Conservation (phyloP, 2,797 vertebrate species). For the Macrochelys suwanniensis region DNA sequence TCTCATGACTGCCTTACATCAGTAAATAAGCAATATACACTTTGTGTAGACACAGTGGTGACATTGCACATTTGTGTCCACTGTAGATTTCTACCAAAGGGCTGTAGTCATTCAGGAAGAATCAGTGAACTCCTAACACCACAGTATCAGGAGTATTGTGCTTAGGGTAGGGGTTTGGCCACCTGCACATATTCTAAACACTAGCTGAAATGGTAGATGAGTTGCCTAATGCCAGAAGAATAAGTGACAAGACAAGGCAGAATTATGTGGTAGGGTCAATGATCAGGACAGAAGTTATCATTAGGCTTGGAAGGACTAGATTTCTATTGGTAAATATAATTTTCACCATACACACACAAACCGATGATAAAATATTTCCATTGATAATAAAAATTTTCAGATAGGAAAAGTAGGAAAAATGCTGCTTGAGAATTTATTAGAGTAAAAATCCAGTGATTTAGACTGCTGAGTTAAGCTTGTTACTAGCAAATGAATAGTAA, state of each 20-base stretch:
- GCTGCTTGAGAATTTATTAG: not conserved
- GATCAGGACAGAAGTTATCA: not conserved
- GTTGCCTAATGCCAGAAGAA: not conserved
- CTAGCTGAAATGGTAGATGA: not conserved
- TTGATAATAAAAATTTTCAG: not conserved
- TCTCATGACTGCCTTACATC: conserved; percentile 42
- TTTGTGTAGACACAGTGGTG: not conserved
- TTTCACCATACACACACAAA: not conserved
- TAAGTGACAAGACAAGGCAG: not conserved
- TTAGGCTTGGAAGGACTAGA: not conserved
- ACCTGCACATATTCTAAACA: not conserved
- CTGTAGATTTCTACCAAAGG: conserved; percentile 14
- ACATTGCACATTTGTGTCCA: conserved; percentile 33
- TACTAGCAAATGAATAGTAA: not conserved
- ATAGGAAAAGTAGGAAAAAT: not conserved
- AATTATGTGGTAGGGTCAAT: not conserved
- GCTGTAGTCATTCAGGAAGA: conserved; percentile 3
- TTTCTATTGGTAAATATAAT: too few species aligned
- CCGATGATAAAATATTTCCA: not conserved
- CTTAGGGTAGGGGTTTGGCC: not conserved
- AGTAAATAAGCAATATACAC: conserved; percentile 52
- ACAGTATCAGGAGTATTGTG: not conserved
- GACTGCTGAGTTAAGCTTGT: not conserved
- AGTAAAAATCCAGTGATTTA: not conserved
- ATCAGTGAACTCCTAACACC: conserved; percentile 7